Percentiles rank a stretch among this genome's conserved stretches.
These are phyloP conservation scores for Neolamprologus variostigma DNA, from an alignment of 2,113 vertebrate species.

Conservation along the genomic window DNA sequence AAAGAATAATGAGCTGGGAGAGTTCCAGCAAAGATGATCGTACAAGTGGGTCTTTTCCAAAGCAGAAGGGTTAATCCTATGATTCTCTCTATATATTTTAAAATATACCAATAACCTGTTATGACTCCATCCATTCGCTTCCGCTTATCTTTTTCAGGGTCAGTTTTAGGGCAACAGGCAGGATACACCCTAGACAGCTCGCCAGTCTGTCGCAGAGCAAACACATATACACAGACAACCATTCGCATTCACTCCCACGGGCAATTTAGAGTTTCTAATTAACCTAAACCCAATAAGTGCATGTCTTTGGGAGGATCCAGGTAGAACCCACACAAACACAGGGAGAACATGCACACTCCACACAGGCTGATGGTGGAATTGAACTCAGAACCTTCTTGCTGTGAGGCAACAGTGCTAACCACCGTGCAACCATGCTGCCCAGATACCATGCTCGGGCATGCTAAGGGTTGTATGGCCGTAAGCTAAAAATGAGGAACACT, in stretches of 20 bases:
- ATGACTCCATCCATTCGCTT: accelerated
- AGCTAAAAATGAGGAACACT: neutral
- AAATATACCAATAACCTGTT: neutral
- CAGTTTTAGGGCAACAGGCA: accelerated
- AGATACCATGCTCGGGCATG: accelerated
- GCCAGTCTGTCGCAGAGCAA: accelerated
- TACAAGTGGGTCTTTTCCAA: accelerated
- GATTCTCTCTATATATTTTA: neutral
- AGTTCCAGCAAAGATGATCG: neutral
- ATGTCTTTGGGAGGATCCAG: accelerated
- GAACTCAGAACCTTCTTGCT: neutral
- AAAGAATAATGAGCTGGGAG: neutral
- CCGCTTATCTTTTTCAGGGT: accelerated
- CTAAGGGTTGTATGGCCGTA: accelerated
- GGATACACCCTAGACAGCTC: accelerated
- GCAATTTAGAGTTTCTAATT: neutral
- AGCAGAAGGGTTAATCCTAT: accelerated
- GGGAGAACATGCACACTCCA: accelerated
- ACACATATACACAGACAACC: accelerated
- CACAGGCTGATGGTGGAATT: neutral
- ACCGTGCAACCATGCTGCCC: accelerated
- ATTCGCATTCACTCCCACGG: accelerated
- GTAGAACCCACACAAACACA: no score
- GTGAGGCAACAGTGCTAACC: accelerated
- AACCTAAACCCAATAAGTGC: accelerated